Evolutionary conservation across 2,888 invertebrate species (phyloP).

Genomic region (Caenorhabditis sinica): DNA sequence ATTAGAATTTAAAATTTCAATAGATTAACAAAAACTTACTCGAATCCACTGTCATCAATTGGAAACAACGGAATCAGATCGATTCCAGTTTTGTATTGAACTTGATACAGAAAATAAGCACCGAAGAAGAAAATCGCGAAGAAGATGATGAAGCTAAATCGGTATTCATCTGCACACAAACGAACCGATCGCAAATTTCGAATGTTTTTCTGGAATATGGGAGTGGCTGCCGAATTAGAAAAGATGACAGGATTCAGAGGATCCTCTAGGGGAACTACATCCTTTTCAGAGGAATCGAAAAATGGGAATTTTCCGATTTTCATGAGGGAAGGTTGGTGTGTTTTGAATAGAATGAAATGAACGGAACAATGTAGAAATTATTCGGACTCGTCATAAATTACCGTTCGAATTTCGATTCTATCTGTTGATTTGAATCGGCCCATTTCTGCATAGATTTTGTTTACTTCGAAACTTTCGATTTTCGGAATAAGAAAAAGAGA

Average conservation of each 20-base stretch:
- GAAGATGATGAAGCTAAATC: slow-evolving; percentile 49
- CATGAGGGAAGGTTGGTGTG: background rate
- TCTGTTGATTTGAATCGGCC: slow-evolving; percentile 46
- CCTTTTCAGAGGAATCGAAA: background rate
- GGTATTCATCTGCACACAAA: slow-evolving; percentile 52
- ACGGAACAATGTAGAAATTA: background rate
- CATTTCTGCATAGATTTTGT: slow-evolving; percentile 4
- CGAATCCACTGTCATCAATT: slow-evolving; percentile 73
- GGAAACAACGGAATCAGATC: slow-evolving; percentile 72
- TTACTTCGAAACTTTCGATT: slow-evolving; percentile 17
- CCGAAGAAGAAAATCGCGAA: slow-evolving; percentile 43
- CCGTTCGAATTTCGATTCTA: slow-evolving; percentile 36
- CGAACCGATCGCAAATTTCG: slow-evolving; percentile 46
- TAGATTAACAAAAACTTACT: slow-evolving; percentile 61
- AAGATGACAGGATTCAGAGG: background rate
- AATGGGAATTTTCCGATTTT: slow-evolving; percentile 4
- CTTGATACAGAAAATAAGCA: slow-evolving; percentile 63
- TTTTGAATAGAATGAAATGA: background rate
- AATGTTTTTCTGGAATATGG: slow-evolving; percentile 55
- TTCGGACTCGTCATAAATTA: slow-evolving; percentile 22
- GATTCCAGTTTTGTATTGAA: slow-evolving; percentile 74
- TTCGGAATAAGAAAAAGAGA: slow-evolving; percentile 3
- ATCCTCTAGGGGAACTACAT: background rate
- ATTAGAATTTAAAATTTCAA: no score
- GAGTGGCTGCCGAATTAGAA: background rate